A percentile compares a stretch with the other conserved stretches of the same genome.
Evolutionary conservation across 1,140 invertebrate species (phyloP).

Genomic region (Epicauta chinensis): DNA sequence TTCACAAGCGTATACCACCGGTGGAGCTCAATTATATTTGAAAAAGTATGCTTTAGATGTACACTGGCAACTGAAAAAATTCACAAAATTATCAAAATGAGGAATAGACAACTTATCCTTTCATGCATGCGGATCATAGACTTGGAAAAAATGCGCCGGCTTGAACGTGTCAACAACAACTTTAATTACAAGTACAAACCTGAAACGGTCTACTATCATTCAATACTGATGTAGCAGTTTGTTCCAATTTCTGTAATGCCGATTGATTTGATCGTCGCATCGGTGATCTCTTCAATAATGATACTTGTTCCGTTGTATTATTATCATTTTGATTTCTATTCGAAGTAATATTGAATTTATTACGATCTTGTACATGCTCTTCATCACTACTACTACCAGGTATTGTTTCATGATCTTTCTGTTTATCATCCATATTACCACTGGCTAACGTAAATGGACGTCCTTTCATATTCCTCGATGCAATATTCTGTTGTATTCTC

Average conservation of each 20-base stretch:
- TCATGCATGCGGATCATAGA: too few relatives aligned
- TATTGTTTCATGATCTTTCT: conserved; percentile 26
- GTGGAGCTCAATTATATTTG: too few relatives aligned
- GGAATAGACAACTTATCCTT: too few relatives aligned
- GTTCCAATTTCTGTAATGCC: conserved; percentile 34
- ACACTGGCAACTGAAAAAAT: too few relatives aligned
- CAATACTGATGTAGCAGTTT: conserved; percentile 31
- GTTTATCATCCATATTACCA: conserved; percentile 37
- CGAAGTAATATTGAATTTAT: conserved; percentile 19
- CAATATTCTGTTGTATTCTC: conserved; percentile 27
- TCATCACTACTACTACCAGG: conserved; percentile 25
- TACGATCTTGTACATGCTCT: conserved; percentile 10
- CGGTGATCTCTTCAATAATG: too few relatives aligned
- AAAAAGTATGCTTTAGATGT: too few relatives aligned
- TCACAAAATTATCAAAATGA: too few relatives aligned
- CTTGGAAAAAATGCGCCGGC: too few relatives aligned
- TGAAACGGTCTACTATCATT: conserved; percentile 34
- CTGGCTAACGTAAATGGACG: conserved; percentile 42
- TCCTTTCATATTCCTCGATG: conserved; percentile 36
- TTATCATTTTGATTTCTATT: conserved; percentile 21
- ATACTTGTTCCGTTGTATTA: too few relatives aligned
- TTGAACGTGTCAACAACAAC: too few relatives aligned
- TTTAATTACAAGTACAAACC: conserved; percentile 26
- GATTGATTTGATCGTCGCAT: conserved; percentile 4
- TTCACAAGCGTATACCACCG: too few relatives aligned